Evolutionary conservation across 2,797 vertebrate genomes (phyloP).

Genomic region (Helarctos malayanus): DNA sequence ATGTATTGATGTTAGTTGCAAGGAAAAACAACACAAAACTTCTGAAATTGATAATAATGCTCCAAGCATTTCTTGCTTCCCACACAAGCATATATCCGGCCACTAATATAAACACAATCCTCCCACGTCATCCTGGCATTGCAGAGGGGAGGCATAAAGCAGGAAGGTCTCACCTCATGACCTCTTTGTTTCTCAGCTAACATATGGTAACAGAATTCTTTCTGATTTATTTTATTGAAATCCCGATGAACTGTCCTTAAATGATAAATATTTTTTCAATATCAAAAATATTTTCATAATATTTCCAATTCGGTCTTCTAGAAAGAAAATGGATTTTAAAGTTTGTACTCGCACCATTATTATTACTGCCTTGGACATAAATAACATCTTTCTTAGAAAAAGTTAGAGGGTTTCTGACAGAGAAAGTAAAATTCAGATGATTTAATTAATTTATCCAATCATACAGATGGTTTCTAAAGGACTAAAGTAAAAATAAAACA

Average conservation of each 20-base stretch:
- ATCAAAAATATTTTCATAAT: constrained; percentile 24
- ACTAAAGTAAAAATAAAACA: background rate
- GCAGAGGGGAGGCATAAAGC: background rate
- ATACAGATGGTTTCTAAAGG: background rate
- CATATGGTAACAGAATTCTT: background rate
- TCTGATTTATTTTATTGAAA: constrained; percentile 11
- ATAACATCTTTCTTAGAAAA: constrained; percentile 49
- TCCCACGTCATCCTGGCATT: background rate
- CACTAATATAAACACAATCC: background rate
- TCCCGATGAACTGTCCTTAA: background rate
- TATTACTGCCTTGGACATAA: background rate
- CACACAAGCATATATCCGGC: background rate
- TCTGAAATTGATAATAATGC: constrained; percentile 5
- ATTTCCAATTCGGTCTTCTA: background rate
- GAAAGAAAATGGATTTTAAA: background rate
- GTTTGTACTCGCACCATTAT: background rate
- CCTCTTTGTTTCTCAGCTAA: background rate
- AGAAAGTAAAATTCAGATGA: constrained; percentile 24
- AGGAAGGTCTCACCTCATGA: background rate
- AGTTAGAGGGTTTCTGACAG: background rate
- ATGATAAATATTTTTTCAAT: background rate
- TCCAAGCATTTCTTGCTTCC: constrained; percentile 37
- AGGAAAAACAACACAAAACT: constrained; percentile 33
- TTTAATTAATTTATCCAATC: background rate
- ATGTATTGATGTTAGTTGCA: background rate